Percentiles rank a stretch among this genome's conserved stretches.
Evolutionary conservation across 2,888 invertebrate genomes (phyloP).

Genomic region (Onthophagus sagittarius): DNA sequence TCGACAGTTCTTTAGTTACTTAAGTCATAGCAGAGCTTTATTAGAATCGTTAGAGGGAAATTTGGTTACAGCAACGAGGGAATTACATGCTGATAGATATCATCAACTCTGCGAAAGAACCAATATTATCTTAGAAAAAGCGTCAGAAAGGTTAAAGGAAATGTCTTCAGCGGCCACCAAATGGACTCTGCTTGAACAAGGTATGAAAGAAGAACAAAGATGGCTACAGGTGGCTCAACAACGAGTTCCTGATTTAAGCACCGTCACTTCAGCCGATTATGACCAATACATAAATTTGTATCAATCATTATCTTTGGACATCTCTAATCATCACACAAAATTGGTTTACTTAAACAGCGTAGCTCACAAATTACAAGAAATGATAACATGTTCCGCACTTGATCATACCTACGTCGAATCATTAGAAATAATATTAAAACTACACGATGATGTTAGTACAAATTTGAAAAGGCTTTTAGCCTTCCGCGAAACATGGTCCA

Average conservation of each 20-base stretch:
- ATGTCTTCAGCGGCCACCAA: conserved; percentile 81
- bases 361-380: conserved; percentile 68
- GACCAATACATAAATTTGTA: conserved; percentile 81
- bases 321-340: conserved; percentile 76
- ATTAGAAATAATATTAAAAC: conserved; percentile 65
- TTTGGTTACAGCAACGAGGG: conserved; percentile 74
- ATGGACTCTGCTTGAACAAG: conserved; percentile 77
- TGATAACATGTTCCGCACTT: conserved; percentile 71
- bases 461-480: conserved; percentile 67
- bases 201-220: conserved; percentile 76
- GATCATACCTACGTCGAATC: conserved; percentile 71
- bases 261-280: conserved; percentile 78
- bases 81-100: conserved; percentile 69
- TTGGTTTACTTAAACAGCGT: conserved; percentile 69
- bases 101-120: conserved; percentile 74
- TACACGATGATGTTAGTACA: conserved; percentile 73
- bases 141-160: conserved; percentile 75
- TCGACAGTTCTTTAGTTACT: conserved; percentile 81
- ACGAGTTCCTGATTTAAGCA: conserved; percentile 74
- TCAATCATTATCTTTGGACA: conserved; percentile 74
- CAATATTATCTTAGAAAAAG: conserved; percentile 72
- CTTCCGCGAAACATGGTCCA: conserved; percentile 75
- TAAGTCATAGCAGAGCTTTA: conserved; percentile 83
- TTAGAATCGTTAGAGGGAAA: conserved; percentile 82
- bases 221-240: conserved; percentile 84